These are phyloP conservation scores for Atopsyche davidsoni DNA, from an alignment of 1,140 invertebrate genomes.

Conservation along the genomic window DNA sequence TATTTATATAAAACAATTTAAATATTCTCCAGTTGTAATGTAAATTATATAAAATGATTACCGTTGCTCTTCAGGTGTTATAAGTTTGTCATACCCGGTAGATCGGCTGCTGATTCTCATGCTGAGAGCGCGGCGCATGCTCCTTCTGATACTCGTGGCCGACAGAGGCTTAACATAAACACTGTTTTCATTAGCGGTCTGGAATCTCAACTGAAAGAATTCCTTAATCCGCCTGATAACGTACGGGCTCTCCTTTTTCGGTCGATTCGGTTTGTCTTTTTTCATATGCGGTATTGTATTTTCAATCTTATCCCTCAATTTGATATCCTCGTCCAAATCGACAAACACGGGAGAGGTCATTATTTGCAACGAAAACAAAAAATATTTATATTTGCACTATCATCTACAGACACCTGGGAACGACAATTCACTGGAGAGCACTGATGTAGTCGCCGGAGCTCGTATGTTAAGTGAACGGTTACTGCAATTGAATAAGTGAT, in stretches of 20 bases:
- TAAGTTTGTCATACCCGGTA: constrained; percentile 39
- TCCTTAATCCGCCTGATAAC: constrained; percentile 32
- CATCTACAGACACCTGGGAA: no score
- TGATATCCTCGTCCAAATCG: no score
- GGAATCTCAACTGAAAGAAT: constrained; percentile 29
- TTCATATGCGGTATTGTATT: background rate
- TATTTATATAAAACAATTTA: no score
- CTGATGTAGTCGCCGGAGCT: background rate
- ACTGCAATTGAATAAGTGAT: constrained; percentile 24
- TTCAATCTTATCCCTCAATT: no score
- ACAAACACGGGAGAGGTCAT: no score
- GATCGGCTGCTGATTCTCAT: constrained; percentile 35
- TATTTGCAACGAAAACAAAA: no score
- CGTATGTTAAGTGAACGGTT: background rate
- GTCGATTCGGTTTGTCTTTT: background rate
- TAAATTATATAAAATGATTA: no score
- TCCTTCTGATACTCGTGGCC: constrained; percentile 37
- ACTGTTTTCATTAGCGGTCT: constrained; percentile 31
- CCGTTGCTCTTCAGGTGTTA: constrained; percentile 47
- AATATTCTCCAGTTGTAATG: no score
- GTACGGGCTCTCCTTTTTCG: background rate
- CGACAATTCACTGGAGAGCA: no score
- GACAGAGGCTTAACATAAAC: constrained; percentile 38
- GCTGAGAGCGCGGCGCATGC: constrained; percentile 33
- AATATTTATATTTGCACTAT: constrained; percentile 7